Evolutionary conservation across 2,113 vertebrate genomes (phyloP), one percentile per base, ranked within the genome.

Genomic region (Orthochromis malagaraziensis): DNA sequence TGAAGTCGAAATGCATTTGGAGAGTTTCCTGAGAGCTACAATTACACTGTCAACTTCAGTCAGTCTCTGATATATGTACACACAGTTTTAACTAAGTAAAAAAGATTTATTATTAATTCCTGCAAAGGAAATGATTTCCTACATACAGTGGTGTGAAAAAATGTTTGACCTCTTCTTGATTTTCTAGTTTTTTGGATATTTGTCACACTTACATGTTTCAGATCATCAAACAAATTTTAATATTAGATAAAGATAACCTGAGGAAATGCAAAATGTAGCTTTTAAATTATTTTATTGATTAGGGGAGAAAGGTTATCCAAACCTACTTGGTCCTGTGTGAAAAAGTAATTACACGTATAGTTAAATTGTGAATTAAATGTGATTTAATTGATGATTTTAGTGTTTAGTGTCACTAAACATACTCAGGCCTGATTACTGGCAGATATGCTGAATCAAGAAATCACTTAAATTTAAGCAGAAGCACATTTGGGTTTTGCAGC

Each of bases 1-100:
- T 4, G 1, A 57, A 88, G 88, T 89, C 31, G 40, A 40, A 83
- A 79, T 73, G 26, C 54, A 42, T 80, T 83, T 84, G 53, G 35
- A 83, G 87, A 31, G 51, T 80, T 79, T 81, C 26, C 38, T 47
- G 63, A 80, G 84, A 70, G 79, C 86, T 91, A 40, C 85, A 92
- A 85, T 93, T 91, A 90, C 87, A 84, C 49, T 90, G 87, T 91
- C 86, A 83, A 79, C 86, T 82, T 53, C 10, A 33, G 49, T 80
- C 65, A 33, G 42, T 75, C 89, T 58, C 9, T 79, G 63, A 83
- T 84, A 82, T 7, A 86, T 83, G 24, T 31, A 16, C 38, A 29
- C 26, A 35, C 33, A 60, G 45, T 82, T 91, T 86, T 60, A 83
- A 70, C 54, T 45, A 84, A 88, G 84, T 47, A 35, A 84, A 77